Evolutionary conservation across 2,113 vertebrate genomes (phyloP).

Genomic region (Stegostoma tigrinum): DNA sequence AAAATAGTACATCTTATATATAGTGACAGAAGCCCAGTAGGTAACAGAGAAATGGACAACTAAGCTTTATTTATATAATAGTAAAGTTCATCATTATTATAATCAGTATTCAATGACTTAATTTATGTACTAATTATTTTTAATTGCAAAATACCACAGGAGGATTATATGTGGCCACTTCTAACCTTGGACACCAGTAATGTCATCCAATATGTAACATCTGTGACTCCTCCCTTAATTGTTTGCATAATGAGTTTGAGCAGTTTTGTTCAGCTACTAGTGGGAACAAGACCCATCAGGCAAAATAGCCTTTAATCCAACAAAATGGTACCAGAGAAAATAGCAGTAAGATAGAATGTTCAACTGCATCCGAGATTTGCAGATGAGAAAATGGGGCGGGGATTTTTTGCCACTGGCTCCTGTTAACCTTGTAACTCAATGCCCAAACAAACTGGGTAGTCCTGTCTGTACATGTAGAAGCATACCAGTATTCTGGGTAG

Average conservation of each 20-base stretch:
- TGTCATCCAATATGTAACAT: conserved; percentile 28
- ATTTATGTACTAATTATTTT: conserved; percentile 35
- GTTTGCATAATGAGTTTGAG: conserved; percentile 33
- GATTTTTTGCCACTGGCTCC: not conserved
- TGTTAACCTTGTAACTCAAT: not conserved
- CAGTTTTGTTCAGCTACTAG: not conserved
- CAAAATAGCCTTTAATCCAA: not conserved
- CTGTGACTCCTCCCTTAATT: conserved; percentile 34
- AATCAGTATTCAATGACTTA: conserved; percentile 28
- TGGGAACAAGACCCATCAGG: not conserved
- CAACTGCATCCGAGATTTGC: not conserved
- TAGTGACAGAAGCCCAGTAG: not conserved
- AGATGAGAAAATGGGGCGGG: not conserved
- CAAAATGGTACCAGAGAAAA: not conserved
- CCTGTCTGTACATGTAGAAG: not conserved
- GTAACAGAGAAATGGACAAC: not conserved
- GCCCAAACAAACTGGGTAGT: not conserved
- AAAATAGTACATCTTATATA: conserved; percentile 16
- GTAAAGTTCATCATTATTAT: conserved; percentile 27
- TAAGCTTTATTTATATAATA: conserved; percentile 3
- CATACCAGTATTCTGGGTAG: not conserved
- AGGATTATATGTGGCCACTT: conserved; percentile 31
- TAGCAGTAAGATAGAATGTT: not conserved
- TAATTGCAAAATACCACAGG: conserved; percentile 33
- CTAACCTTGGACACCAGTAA: conserved; percentile 31